Evolutionary conservation across 2,888 invertebrate species (phyloP), one percentile per base, ranked within the genome.

Genomic region (Cerceris rybyensis): DNA sequence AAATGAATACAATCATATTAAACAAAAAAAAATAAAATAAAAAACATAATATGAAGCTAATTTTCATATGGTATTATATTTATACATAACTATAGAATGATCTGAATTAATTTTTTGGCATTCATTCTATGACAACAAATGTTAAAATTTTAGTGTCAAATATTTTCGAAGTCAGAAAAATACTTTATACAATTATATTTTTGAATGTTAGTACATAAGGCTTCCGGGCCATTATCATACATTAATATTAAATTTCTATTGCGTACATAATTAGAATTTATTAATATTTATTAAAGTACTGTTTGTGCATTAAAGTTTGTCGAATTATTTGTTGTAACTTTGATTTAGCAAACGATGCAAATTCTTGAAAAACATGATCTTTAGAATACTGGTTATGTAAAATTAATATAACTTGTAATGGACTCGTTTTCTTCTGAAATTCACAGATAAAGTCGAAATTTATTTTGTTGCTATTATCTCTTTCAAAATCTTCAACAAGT

Each of bases 371-470:
- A 70, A 86, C 72, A 39, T 89, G 87, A 49, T 90, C 90, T 43
- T 86, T 86, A 39, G 87, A 82, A 16, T 85, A 68, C 17, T 87
- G 76, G 82, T 92, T 71, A 13, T 6, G 69, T 9, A 91, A 82
- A n/a, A 75, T 85, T 28, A 93, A 61, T 7, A n/a, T 4, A 55
- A 93, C 79, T 8, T 87, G 71, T 11, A 87, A 78, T 2, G 92
- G 90, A 39, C 89, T 83, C 2, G 78, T 69, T 16, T 76, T 82
- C 42, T 90, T 89, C 28, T 87, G 83, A 7, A 92, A 70, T 9
- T 70, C 85, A 52, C 93, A 87, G 8, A 85, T 86, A 71, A 93
- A 92, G 57, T 91, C 86, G 41, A 93, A 77, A 7, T 91, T 84
- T 9, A 84, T 73, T 2, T 83, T 75, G 6, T 72, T 77, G 4